Conservation (phyloP, 2,888 invertebrate genomes). For the Tinea trinotella region DNA sequence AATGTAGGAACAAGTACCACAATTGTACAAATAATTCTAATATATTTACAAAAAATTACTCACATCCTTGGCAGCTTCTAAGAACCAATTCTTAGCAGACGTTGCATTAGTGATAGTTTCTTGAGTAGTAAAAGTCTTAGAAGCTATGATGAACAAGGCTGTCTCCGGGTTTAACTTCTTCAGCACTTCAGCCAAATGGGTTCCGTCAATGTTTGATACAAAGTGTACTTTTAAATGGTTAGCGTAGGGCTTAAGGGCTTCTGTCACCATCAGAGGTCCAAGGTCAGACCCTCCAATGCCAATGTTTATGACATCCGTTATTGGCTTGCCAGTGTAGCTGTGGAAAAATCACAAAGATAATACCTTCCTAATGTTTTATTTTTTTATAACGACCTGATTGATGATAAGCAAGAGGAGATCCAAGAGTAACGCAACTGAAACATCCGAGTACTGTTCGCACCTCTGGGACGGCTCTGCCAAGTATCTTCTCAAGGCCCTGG, state of each 20-base stretch:
- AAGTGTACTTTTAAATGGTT: slow-evolving; percentile 92
- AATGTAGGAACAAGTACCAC: no score
- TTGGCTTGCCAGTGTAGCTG: slow-evolving; percentile 90
- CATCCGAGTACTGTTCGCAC: no score
- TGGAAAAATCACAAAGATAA: no score
- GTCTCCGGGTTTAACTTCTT: slow-evolving; percentile 93
- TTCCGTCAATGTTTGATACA: slow-evolving; percentile 99
- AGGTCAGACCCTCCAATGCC: slow-evolving; percentile 99
- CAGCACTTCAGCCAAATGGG: slow-evolving; percentile 94
- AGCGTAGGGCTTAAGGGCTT: slow-evolving; percentile 93
- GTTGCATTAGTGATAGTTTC: slow-evolving; percentile 99
- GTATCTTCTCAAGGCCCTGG: no score
- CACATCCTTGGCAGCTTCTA: slow-evolving; percentile 89
- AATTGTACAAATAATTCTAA: no score
- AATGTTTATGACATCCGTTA: slow-evolving; percentile 98
- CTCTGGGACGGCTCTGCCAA: no score
- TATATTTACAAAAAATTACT: no score
- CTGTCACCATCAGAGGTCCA: slow-evolving; percentile 99
- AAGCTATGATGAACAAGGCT: slow-evolving; percentile 97
- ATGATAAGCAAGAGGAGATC: no score
- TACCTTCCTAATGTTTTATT: no score
- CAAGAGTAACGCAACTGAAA: no score
- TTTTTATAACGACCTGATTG: no score
- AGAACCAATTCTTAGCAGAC: slow-evolving; percentile 97
- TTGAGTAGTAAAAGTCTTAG: slow-evolving; percentile 99